Base-by-base conservation (phyloP, 2,113 vertebrate genomes). In the Reinhardtius hippoglossoides region DNA sequence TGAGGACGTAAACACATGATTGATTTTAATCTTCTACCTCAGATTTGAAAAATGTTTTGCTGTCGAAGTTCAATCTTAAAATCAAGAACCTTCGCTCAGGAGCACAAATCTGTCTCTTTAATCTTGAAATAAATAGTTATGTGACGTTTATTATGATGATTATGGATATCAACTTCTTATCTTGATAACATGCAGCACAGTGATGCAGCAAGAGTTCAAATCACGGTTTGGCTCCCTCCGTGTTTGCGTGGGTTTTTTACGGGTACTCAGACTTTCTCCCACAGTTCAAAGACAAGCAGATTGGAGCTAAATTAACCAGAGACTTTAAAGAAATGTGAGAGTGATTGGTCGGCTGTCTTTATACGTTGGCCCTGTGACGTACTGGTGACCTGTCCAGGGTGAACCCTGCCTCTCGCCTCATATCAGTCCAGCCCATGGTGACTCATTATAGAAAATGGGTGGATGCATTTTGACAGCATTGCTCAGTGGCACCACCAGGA, bases 401-500 rank as follows among this genome's bases (percentile, higher is more conserved):
- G 37, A 40, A 40, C 3, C 9, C 37, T 40, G 37, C 37, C 37
- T 40, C 37, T 40, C 0, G 37, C 2, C 37, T 40, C 8, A 12
- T 40, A 40, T 40, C 9, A 2, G 37, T 40, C 46, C 46, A 48
- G 46, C 31, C 31, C 31, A 31, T 0, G 6, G 31, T 31, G 31
- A 31, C 31, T 8, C 31, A 31, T 31, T 7, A 31, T 31, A 31
- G 31, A 31, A 31, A 46, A 46, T 14, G 44, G 14, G 15, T 46
- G 44, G 14, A 16, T 46, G 3, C 12, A 46, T 16, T 1, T 20
- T 7, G 46, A 20, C 16, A 50, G 46, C 15, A 15, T 18, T 50
- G 46, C 40, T 42, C 40, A 9, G 48, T 20, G 18, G 5, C 55
- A 67, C 54, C 40, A 57, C 74, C 23, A 71, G 21, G n/a, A 77